These are phyloP conservation scores for Onychomys leucogaster DNA, from an alignment of 2,797 vertebrate genomes.

Conservation along the genomic window DNA sequence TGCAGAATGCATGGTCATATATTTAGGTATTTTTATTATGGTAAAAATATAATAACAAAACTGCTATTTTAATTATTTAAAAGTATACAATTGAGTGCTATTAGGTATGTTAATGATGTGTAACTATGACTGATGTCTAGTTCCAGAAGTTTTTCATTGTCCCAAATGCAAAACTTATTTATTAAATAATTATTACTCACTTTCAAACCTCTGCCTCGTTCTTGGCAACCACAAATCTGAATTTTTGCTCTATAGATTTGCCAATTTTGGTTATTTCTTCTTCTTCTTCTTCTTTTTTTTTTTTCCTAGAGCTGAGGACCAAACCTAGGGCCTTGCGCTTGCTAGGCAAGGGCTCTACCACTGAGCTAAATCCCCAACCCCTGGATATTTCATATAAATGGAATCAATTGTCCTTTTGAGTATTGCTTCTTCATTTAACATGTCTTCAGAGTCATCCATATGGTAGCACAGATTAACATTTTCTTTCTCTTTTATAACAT, in stretches of 20 bases:
- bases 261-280: conserved; percentile 37
- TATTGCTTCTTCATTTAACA: neutral
- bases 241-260: neutral
- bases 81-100: neutral
- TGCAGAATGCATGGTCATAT: neutral
- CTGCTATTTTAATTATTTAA: neutral
- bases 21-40: neutral
- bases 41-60: conserved; percentile 18
- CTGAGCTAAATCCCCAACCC: too few relatives aligned
- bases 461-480: neutral
- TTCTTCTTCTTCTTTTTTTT: too few relatives aligned
- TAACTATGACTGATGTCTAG: neutral
- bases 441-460: neutral
- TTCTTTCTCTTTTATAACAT: neutral
- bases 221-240: neutral
- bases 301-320: too few relatives aligned
- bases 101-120: neutral
- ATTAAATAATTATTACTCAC: neutral
- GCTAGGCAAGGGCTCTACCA: too few relatives aligned
- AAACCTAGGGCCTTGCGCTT: too few relatives aligned
- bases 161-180: neutral
- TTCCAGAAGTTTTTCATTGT: neutral
- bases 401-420: neutral
- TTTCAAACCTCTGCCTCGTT: too few relatives aligned
- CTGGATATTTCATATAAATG: conserved; percentile 16